Evolutionary conservation across 2,888 invertebrate genomes (phyloP), one percentile per base, ranked within the genome.

Genomic region (Rhingia rostrata): DNA sequence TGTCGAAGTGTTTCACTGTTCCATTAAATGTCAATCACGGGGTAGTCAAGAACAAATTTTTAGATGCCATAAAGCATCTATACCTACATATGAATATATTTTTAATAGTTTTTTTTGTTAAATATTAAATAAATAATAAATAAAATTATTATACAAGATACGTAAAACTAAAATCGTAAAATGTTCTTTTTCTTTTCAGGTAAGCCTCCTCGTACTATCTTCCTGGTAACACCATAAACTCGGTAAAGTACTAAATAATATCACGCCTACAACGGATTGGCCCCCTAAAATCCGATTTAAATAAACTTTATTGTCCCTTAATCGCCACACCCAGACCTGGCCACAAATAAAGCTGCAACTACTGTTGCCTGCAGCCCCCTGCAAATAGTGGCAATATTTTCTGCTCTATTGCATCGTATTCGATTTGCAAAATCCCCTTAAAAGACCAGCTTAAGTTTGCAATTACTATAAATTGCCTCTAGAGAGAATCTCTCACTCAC

Each of bases 381-480:
- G 30, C 60, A 45, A 56, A 79, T 66, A 66, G 79, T 84, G 79
- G 60, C 79, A 79, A 84, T 84, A 74, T 84, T 79, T 79, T 79
- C 74, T 22, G 51, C 74, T 80, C 80, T 75, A 70, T 74, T 64
- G 79, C 70, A 79, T 79, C 73, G 63, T 30, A 79, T 74, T 70
- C 80, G 84, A 75, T 84, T 83, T 80, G 70, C 75, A 47, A 75
- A 84, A 80, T 84, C 80, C 80, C 54, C 74, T 80, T 79, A 80
- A 75, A 69, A 84, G 60, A 66, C 74, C 80, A 39, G 80, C 84
- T 84, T 84, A 84, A 80, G 66, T 80, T 66, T 80, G 74, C 84
- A 80, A 84, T 84, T 84, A 84, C 84, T 79, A 75, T 75, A 80
- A 80, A 84, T 80, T 80, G 84, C 80, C 84, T 56, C 61, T 41